A percentile compares a stretch with the other conserved stretches of the same genome.
phyloP scores from a whole-genome alignment of 37 sponge, comb jelly and placozoan species.

The Cladorhizidae sp. region DNA sequence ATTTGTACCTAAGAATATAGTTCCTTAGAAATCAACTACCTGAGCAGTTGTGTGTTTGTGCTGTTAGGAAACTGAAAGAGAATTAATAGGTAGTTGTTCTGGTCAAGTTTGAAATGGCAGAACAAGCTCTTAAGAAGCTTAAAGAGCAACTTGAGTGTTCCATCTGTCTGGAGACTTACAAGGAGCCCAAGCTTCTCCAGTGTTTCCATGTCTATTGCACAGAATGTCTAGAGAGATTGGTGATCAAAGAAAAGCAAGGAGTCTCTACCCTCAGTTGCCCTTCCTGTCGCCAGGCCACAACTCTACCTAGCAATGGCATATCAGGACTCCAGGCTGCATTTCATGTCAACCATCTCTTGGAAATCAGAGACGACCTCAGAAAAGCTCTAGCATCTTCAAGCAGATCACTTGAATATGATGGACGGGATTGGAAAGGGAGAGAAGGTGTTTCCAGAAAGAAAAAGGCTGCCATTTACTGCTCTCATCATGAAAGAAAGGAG shows the following conservation, averaged over 20 bases:
- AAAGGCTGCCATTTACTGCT: neutral
- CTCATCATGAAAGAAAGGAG: constrained; percentile 15
- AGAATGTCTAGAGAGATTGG: constrained; percentile 11
- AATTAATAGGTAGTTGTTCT: too few species aligned
- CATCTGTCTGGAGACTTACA: constrained; percentile 31
- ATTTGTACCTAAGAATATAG: too few species aligned
- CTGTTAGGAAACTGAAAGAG: too few species aligned
- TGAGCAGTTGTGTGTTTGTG: too few species aligned
- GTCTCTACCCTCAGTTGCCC: neutral
- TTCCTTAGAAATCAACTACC: too few species aligned
- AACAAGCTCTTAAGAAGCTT: constrained; percentile 33
- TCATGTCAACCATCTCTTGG: constrained; percentile 1
- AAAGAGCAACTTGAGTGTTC: constrained; percentile 23
- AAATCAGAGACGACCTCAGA: constrained; percentile 11
- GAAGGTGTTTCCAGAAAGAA: neutral
- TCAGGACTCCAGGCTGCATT: constrained; percentile 26
- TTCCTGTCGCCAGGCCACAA: constrained; percentile 12
- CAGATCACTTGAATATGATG: neutral
- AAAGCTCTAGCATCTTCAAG: neutral
- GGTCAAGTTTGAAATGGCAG: constrained; percentile 1
- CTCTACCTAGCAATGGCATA: neutral
- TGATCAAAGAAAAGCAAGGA: constrained; percentile 18
- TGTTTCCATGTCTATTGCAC: constrained; percentile 40
- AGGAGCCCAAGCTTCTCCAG: constrained; percentile 28
- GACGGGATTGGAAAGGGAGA: neutral